Evolutionary conservation across 2,113 vertebrate species (phyloP).

Genomic region (Hemibagrus wyckioides): DNA sequence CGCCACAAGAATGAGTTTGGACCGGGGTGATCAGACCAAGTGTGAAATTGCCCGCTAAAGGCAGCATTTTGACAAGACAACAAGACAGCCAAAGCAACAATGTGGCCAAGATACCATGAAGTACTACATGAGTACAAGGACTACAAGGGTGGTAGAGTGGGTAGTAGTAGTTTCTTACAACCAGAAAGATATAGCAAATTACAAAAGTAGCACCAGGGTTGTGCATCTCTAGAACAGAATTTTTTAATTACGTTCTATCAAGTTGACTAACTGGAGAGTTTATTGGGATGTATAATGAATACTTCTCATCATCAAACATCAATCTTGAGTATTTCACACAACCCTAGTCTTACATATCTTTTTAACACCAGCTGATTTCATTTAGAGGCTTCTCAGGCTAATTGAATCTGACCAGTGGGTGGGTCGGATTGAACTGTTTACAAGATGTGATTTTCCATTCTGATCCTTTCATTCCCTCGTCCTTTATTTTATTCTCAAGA

Average conservation of each 20-base stretch:
- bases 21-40: background rate
- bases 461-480: conserved; percentile 31
- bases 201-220: background rate
- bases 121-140: too few relatives aligned
- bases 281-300: background rate
- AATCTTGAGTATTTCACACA: background rate
- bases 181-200: background rate
- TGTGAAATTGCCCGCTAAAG: too few relatives aligned
- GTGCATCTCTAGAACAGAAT: too few relatives aligned
- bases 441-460: conserved; percentile 35
- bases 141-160: background rate
- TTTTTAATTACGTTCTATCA: background rate
- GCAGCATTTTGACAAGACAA: too few relatives aligned
- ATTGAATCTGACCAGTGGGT: conserved; percentile 50
- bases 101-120: too few relatives aligned
- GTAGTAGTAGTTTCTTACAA: background rate
- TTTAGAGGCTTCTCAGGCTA: conserved; percentile 48
- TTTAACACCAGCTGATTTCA: conserved; percentile 35
- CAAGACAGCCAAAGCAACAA: background rate
- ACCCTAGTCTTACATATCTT: conserved; percentile 13
- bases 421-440: conserved; percentile 44
- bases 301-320: conserved; percentile 1
- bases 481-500: conserved; percentile 25
- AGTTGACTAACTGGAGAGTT: background rate
- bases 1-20: background rate